These are phyloP conservation scores for Trichopria drosophilae DNA, from an alignment of 2,888 invertebrate genomes.

Conservation along the genomic window DNA sequence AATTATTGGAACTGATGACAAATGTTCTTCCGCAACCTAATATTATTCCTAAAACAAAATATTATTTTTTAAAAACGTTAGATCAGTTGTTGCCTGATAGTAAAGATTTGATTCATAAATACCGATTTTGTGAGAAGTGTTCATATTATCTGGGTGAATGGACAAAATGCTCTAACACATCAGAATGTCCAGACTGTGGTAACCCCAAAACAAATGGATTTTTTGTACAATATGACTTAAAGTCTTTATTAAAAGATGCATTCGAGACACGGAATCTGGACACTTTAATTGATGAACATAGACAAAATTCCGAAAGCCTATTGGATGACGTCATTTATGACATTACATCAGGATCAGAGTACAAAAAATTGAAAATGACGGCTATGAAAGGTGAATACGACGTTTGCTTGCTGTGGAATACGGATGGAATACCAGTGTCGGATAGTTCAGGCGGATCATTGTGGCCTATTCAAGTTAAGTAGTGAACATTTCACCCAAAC, in stretches of 20 bases:
- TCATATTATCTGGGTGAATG: conserved; percentile 7
- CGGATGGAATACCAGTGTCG: conserved; percentile 12
- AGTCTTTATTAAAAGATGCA: conserved; percentile 2
- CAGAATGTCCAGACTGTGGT: neutral
- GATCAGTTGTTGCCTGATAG: conserved; percentile 8
- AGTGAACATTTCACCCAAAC: conserved; percentile 12
- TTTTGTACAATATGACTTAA: conserved; percentile 22
- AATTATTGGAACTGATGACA: conserved; percentile 9
- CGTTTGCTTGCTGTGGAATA: conserved; percentile 20
- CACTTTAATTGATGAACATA: conserved; percentile 7
- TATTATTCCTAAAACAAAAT: conserved; percentile 16
- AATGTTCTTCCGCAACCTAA: conserved; percentile 21
- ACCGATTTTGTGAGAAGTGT: conserved; percentile 24
- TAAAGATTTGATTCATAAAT: conserved; percentile 9
- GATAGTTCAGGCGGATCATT: conserved; percentile 19
- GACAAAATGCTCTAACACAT: neutral
- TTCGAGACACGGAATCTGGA: conserved; percentile 16
- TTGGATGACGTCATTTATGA: conserved; percentile 5
- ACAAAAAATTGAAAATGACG: conserved; percentile 9
- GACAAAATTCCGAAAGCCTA: neutral
- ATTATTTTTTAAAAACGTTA: conserved; percentile 20
- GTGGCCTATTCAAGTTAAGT: conserved; percentile 23
- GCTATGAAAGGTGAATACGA: conserved; percentile 6
- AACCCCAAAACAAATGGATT: conserved; percentile 5
- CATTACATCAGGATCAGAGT: conserved; percentile 5